Percentiles rank a stretch among this genome's conserved stretches.
phyloP scores from a whole-genome alignment of 2,888 invertebrate genomes.

The Hypena proboscidalis region DNA sequence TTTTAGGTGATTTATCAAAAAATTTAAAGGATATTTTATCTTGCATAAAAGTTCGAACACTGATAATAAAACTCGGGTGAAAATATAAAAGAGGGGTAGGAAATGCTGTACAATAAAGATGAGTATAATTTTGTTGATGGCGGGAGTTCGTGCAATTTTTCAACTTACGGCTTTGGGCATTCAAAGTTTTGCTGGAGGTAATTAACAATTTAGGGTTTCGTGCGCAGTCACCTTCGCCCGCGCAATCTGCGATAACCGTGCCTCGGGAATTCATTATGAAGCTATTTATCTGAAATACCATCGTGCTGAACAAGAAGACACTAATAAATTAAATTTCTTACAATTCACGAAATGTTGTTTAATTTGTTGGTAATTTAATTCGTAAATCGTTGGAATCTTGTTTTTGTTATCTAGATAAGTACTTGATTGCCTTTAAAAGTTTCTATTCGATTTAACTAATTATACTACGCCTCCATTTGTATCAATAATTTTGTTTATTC shows the following conservation, averaged over 20 bases:
- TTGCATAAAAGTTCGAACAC: slow-evolving; percentile 45
- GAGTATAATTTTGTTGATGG: slow-evolving; percentile 58
- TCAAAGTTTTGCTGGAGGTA: slow-evolving; percentile 48
- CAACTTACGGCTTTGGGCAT: slow-evolving; percentile 33
- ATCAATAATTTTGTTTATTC: no score
- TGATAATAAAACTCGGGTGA: slow-evolving; percentile 56
- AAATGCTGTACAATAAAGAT: slow-evolving; percentile 55
- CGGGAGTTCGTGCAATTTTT: slow-evolving; percentile 48
- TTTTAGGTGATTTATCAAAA: slow-evolving; percentile 57
- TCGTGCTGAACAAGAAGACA: slow-evolving; percentile 17
- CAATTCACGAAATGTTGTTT: slow-evolving; percentile 8
- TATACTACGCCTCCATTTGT: no score
- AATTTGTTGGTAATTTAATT: slow-evolving; percentile 2
- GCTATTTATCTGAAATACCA: slow-evolving; percentile 21
- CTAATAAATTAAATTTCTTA: slow-evolving; percentile 22
- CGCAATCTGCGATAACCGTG: slow-evolving; percentile 22
- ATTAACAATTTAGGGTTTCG: slow-evolving; percentile 25
- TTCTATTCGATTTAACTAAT: no score
- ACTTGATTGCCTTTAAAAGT: background rate
- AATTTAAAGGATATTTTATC: slow-evolving; percentile 40
- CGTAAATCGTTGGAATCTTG: background rate
- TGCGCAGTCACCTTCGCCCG: slow-evolving; percentile 31
- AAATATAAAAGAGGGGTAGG: slow-evolving; percentile 49
- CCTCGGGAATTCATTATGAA: slow-evolving; percentile 30
- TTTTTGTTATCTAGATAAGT: background rate